Evolutionary conservation across 2,797 vertebrate genomes (phyloP), one percentile per base, ranked within the genome.

Genomic region (Phylloscopus collybita): DNA sequence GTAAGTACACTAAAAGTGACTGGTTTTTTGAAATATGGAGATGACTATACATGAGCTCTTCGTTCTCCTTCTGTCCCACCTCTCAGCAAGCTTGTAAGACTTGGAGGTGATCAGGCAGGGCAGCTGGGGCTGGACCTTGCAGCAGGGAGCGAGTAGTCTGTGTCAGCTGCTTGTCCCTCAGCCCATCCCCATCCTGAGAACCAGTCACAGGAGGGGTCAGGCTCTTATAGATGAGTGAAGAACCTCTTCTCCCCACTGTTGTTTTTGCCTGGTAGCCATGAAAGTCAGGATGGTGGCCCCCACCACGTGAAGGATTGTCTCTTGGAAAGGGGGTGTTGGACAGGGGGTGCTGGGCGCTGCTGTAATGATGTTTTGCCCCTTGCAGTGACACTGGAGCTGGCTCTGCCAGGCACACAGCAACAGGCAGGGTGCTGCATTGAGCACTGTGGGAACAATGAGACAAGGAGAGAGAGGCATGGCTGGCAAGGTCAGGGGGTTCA

Each of bases 351-450:
- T 69, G 86, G 34, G 13, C 13, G 20, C 36, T 36, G 1, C 0
- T 1, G 3, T 0, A 0, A 6, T 20, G 57, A 18, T 3, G 1
- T 5, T 22, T 36, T 49, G 25, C 32, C 22, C 7, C 0, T 73
- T 26, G 47, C 7, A 9, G 27, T 69, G 79, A 13, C 34, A 27
- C 14, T 10, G 25, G 23, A 34, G 20, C 59, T 65, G 74, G 16
- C 62, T 75, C 75, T 91, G 67, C 45, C 8, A 11, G 69, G 16
- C 53, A 59, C 22, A 9, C 22, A 29, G 69, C 40, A 54, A 10
- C n/a, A 32, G 47, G 4, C 19, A 34, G 16, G 13, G 7, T 27
- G 38, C 71, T 72, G 66, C 23, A 15, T 0, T 2, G 40, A 67
- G 53, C 40, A 1, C 66, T 18, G 0, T 16, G 74, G 74, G 69